Conservation (phyloP, 1,140 invertebrate species). For the Trichoplusia ni region DNA sequence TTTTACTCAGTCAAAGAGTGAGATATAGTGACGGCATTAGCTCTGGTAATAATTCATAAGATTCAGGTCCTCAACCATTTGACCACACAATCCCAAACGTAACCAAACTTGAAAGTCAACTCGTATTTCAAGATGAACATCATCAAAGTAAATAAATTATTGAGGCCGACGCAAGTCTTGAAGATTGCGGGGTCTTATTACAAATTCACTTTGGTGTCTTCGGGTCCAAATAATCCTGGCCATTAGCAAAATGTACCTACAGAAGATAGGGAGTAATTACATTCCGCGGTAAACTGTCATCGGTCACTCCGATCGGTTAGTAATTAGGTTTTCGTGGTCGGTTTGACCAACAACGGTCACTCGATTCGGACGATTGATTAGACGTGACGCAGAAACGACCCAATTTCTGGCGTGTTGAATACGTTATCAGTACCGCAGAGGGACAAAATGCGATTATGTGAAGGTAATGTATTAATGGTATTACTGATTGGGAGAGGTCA, state of each 20-base stretch:
- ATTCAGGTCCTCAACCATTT: constrained; percentile 5
- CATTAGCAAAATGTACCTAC: constrained; percentile 50
- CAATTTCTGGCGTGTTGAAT: constrained; percentile 24
- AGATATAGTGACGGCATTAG: no score
- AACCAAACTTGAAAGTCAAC: constrained; percentile 22
- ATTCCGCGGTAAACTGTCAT: constrained; percentile 61
- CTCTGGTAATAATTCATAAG: neutral
- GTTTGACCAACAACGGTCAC: constrained; percentile 52
- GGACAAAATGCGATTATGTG: neutral
- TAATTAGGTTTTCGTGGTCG: constrained; percentile 59
- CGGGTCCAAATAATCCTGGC: constrained; percentile 47
- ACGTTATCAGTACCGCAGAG: neutral
- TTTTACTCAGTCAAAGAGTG: no score
- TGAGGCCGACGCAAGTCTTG: constrained; percentile 46
- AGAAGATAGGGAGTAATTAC: constrained; percentile 49
- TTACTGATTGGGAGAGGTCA: no score
- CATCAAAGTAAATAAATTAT: constrained; percentile 53
- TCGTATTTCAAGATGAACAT: constrained; percentile 34
- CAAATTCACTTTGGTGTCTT: constrained; percentile 57
- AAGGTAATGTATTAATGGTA: neutral
- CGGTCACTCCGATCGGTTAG: constrained; percentile 46
- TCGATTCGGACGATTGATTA: constrained; percentile 55
- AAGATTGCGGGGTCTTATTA: constrained; percentile 51
- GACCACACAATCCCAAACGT: constrained; percentile 13
- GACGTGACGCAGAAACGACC: constrained; percentile 33